These are phyloP conservation scores for Nothobranchius furzeri DNA, from an alignment of 2,113 vertebrate species.

Conservation along the genomic window DNA sequence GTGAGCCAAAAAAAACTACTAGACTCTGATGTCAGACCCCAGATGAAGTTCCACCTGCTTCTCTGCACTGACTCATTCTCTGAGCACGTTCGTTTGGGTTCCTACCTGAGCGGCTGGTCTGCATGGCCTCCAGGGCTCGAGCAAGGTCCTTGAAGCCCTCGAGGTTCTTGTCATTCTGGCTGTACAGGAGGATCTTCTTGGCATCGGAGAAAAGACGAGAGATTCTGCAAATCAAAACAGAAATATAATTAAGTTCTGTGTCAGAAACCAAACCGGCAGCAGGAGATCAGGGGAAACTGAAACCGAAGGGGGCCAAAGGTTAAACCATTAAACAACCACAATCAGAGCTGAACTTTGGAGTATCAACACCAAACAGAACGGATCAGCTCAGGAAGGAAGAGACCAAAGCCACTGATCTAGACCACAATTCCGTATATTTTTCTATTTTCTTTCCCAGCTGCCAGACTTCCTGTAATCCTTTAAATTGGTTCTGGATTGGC, in stretches of 20 bases:
- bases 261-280: neutral
- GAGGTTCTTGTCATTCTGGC: conserved; percentile 87
- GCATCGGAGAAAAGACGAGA: conserved; percentile 92
- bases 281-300: neutral
- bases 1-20: too few relatives aligned
- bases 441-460: too few relatives aligned
- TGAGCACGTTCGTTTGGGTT: neutral
- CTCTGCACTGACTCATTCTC: neutral
- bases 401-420: too few relatives aligned
- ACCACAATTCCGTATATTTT: too few relatives aligned
- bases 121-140: conserved; percentile 76
- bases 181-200: conserved; percentile 91
- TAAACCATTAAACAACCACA: too few relatives aligned
- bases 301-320: neutral
- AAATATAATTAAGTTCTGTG: neutral
- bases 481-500: too few relatives aligned
- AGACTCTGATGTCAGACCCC: neutral
- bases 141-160: conserved; percentile 78
- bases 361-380: too few relatives aligned
- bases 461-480: too few relatives aligned
- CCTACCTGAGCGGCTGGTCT: conserved; percentile 81
- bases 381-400: too few relatives aligned
- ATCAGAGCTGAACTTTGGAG: too few relatives aligned
- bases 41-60: too few relatives aligned
- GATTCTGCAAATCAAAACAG: conserved; percentile 77